Percentiles rank a stretch among this genome's conserved stretches.
These are phyloP conservation scores for Penaeus monodon DNA, from an alignment of 2,888 invertebrate genomes.

Conservation along the genomic window DNA sequence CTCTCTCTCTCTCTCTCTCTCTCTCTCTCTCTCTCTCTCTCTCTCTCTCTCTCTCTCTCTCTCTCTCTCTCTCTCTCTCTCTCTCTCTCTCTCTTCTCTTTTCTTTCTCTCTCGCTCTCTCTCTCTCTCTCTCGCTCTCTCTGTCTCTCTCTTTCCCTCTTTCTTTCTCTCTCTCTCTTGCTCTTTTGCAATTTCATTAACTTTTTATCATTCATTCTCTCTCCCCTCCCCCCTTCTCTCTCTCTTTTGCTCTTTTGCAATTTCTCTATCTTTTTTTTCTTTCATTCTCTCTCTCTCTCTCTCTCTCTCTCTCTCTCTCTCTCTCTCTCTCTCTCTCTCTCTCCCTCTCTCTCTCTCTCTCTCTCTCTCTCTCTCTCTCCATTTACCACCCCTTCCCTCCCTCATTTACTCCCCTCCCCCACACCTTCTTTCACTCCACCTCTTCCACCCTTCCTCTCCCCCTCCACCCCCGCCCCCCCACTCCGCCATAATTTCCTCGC, in stretches of 20 bases:
- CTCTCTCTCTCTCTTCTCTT: neutral
- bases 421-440: neutral
- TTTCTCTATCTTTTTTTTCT: neutral
- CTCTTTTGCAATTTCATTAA: too few relatives aligned
- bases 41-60: neutral
- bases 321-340: neutral
- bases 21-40: conserved; percentile 29
- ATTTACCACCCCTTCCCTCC: neutral
- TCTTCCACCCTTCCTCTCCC: neutral
- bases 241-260: too few relatives aligned
- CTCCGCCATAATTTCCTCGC: too few relatives aligned
- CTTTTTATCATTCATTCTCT: too few relatives aligned
- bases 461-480: neutral
- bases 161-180: too few relatives aligned
- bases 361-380: neutral
- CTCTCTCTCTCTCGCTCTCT: conserved; percentile 10
- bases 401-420: neutral
- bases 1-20: conserved; percentile 16
- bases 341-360: neutral
- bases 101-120: too few relatives aligned
- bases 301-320: neutral
- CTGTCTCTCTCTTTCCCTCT: too few relatives aligned
- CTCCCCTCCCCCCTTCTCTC: neutral
- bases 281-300: neutral
- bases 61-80: neutral